Percentiles rank a stretch among this genome's conserved stretches.
Evolutionary conservation across 2,797 vertebrate species (phyloP).

Genomic region (Jordanella pulchra): DNA sequence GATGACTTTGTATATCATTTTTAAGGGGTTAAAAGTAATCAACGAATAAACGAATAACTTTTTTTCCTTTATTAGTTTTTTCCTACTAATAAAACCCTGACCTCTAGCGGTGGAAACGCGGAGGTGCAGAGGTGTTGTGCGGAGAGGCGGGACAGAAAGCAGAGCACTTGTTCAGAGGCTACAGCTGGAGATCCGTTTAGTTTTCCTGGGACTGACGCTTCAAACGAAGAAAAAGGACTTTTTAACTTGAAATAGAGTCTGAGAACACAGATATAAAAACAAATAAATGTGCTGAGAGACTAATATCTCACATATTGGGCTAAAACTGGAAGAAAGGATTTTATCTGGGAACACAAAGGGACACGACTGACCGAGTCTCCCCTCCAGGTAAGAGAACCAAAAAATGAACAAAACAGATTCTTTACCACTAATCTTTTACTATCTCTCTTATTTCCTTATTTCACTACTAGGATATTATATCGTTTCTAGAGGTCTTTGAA

Average conservation of each 20-base stretch:
- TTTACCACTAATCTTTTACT: too few relatives aligned
- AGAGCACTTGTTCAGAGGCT: constrained; percentile 44
- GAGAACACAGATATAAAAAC: not conserved
- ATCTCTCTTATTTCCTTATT: too few relatives aligned
- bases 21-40: not conserved
- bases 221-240: not conserved
- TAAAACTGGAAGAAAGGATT: constrained; percentile 12
- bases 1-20: too few relatives aligned
- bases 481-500: not conserved
- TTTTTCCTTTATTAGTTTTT: not conserved
- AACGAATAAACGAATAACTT: not conserved
- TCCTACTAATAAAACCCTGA: constrained; percentile 14
- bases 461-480: too few relatives aligned
- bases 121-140: constrained; percentile 13
- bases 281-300: not conserved
- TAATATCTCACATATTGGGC: not conserved
- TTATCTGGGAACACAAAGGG: constrained; percentile 29
- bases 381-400: constrained; percentile 56
- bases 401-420: not conserved
- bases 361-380: not conserved
- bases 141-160: constrained; percentile 57
- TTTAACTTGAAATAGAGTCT: not conserved
- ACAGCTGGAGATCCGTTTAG: constrained; percentile 10
- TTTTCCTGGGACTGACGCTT: constrained; percentile 14
- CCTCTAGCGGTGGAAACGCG: constrained; percentile 46